A percentile compares a stretch with the other conserved stretches of the same genome.
Conservation (phyloP, 92 coral and sea anemone genomes). For the Chrysogorgia sp. region DNA sequence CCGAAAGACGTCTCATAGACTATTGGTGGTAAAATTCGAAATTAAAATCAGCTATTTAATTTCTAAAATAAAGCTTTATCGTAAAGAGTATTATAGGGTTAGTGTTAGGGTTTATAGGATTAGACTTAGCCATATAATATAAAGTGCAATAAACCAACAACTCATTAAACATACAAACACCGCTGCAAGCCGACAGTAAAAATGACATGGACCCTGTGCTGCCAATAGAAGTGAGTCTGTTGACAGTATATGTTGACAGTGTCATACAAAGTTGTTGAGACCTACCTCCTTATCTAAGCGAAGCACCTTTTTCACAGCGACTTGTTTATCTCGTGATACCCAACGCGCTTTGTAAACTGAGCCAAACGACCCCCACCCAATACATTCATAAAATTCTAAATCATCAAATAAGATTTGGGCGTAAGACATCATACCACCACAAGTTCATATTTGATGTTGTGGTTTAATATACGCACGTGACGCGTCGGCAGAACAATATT, state of each 20-base stretch:
- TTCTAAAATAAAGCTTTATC: too few species aligned
- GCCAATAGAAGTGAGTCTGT: neutral
- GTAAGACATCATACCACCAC: conserved; percentile 53
- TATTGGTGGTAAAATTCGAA: too few species aligned
- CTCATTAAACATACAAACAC: too few species aligned
- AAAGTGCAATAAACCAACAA: too few species aligned
- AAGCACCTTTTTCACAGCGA: conserved; percentile 80
- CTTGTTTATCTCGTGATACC: conserved; percentile 70
- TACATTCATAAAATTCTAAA: conserved; percentile 74
- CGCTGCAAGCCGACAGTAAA: neutral
- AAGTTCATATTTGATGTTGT: neutral
- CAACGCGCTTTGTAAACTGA: conserved; percentile 77
- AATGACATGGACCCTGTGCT: neutral
- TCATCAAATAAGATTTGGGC: conserved; percentile 71
- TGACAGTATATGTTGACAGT: neutral
- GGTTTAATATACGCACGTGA: neutral
- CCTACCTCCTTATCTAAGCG: conserved; percentile 73
- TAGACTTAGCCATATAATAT: too few species aligned
- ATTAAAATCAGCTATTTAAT: too few species aligned
- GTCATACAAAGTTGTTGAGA: neutral
- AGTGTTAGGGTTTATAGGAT: too few species aligned
- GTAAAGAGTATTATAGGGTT: too few species aligned
- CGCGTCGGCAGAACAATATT: neutral
- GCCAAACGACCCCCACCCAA: conserved; percentile 87
- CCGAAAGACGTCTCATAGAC: too few species aligned